Conservation (phyloP, 2,113 vertebrate species). For the Crotophaga sulcirostris region DNA sequence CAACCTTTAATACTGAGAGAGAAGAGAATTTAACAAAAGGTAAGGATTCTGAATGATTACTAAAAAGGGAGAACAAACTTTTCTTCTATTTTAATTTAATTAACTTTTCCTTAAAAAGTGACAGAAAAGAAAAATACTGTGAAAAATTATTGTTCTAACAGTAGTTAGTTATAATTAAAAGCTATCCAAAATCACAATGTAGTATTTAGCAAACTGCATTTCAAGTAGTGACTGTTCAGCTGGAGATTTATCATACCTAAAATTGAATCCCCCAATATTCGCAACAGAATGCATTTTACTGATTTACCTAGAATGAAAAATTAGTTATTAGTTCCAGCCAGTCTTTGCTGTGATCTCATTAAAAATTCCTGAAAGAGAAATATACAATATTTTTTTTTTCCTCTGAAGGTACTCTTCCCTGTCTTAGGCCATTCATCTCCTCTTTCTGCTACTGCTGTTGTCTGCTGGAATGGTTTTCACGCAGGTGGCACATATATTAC, state of each 20-base stretch:
- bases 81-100: background rate
- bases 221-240: background rate
- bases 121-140: background rate
- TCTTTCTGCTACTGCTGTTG: background rate
- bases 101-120: background rate
- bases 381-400: background rate
- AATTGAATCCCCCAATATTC: background rate
- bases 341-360: background rate
- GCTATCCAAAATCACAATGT: background rate
- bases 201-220: background rate
- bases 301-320: background rate
- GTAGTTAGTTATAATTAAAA: background rate
- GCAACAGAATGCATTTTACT: background rate
- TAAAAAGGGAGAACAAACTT: background rate
- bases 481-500: rapidly evolving
- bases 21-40: background rate
- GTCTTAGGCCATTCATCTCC: background rate
- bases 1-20: background rate
- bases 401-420: background rate
- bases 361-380: background rate
- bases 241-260: background rate
- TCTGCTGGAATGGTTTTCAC: background rate
- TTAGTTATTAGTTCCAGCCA: background rate
- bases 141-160: background rate
- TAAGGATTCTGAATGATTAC: background rate